phyloP scores from a whole-genome alignment of 2,888 invertebrate genomes.

The Danaus chrysippus region DNA sequence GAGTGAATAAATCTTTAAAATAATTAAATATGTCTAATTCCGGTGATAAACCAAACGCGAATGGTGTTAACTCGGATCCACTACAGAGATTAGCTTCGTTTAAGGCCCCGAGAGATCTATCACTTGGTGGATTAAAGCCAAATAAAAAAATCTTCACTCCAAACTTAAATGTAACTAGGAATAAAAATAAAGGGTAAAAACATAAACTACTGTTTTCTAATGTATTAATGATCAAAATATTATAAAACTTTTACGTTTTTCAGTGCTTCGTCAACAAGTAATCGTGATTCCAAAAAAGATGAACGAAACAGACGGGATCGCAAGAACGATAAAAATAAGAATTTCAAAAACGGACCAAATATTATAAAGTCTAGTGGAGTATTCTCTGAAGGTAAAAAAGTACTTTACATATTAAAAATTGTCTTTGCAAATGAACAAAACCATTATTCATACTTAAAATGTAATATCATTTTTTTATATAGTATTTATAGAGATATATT shows the following conservation, averaged over 20 bases:
- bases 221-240: too few species aligned
- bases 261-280: conserved; percentile 42
- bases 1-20: not conserved
- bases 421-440: too few species aligned
- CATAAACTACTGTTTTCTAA: not conserved
- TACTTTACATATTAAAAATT: too few species aligned
- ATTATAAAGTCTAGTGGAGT: conserved; percentile 70
- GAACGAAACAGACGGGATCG: conserved; percentile 52
- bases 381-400: conserved; percentile 70
- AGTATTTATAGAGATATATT: too few species aligned
- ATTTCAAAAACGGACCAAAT: conserved; percentile 56
- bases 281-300: conserved; percentile 51
- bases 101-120: conserved; percentile 78
- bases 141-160: conserved; percentile 80
- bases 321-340: conserved; percentile 53
- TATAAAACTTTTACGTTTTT: conserved; percentile 15
- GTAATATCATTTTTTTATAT: too few species aligned
- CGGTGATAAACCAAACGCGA: conserved; percentile 52
- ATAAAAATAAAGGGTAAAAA: conserved; percentile 75
- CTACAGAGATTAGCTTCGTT: conserved; percentile 70
- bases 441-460: too few species aligned
- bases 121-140: conserved; percentile 71
- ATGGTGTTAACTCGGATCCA: conserved; percentile 55
- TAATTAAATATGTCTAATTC: conserved; percentile 48
- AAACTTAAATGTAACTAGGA: conserved; percentile 80